Percentiles rank a stretch among this genome's conserved stretches.
phyloP scores from a whole-genome alignment of 2,797 vertebrate genomes.

The Varecia variegata region DNA sequence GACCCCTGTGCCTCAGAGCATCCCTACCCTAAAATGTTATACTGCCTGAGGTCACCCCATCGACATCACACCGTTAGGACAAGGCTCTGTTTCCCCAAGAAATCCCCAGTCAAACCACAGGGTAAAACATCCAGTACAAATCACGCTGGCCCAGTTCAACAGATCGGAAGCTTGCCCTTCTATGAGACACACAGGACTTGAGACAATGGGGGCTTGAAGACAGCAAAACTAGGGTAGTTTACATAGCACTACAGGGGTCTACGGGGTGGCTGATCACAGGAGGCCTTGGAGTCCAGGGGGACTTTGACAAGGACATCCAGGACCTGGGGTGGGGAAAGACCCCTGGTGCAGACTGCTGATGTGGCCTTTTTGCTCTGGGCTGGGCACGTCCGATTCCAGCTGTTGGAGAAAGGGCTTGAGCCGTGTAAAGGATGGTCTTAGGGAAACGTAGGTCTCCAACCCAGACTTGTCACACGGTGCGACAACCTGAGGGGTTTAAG shows the following conservation, averaged over 20 bases:
- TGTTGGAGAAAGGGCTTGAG: neutral
- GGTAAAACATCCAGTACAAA: neutral
- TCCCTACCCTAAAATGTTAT: neutral
- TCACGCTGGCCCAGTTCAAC: neutral
- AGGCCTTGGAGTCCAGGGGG: neutral
- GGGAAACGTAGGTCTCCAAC: neutral
- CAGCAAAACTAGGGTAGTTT: neutral
- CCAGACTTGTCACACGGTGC: neutral
- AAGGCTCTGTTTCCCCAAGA: neutral
- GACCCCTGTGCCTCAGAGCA: neutral
- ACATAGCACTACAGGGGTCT: neutral
- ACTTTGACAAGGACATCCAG: neutral
- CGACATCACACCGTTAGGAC: neutral
- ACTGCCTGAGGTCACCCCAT: neutral
- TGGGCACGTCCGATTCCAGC: neutral
- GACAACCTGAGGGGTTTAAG: neutral
- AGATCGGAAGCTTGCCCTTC: neutral
- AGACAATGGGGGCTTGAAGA: neutral
- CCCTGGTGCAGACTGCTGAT: neutral
- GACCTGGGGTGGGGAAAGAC: neutral
- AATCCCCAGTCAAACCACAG: neutral
- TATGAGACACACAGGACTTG: neutral
- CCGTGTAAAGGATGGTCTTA: neutral
- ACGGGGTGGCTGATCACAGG: neutral
- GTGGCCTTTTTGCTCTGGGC: neutral